Base-by-base conservation (phyloP, 2,797 vertebrate species). In the Furcifer pardalis region DNA sequence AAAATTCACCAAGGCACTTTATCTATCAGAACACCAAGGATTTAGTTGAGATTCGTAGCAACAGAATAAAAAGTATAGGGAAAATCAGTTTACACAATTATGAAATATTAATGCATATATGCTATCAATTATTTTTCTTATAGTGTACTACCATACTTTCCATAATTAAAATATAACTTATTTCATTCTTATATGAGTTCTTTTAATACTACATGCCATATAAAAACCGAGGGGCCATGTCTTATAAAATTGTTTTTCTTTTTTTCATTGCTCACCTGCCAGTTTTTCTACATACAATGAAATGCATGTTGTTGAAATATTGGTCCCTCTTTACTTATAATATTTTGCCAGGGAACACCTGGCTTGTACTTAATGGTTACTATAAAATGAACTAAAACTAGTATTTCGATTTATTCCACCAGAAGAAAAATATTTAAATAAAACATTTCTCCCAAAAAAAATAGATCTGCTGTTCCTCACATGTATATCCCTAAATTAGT, bases 371-470 rank as follows among this genome's bases (percentile, higher is more conserved):
- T 60, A 87, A 52, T 56, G 88, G 59, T n/a, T 84, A 35, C 52
- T 81, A 66, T 83, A 81, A 90, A 91, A 90, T 73, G 88, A 89
- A 87, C 77, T 88, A 84, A 77, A 86, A 46, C 42, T 23, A 78
- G 81, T 86, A 72, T 73, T 49, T 86, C 30, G 10, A 90, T 84
- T 76, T 46, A 83, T 77, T 87, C 2, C 17, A 84, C n/a, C 63
- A 2, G 23, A 82, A 89, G 72, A 2, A 1, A 2, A 9, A 68
- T 79, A 87, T 83, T 49, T 90, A 23, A 91, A 23, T 86, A 84
- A 81, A 5, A 71, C 23, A 32, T 35, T 78, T 17, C 27, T 62
- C 32, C 68, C n/a, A n/a, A n/a, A n/a, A n/a, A 86, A 27, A 2
- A 17, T 17, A 71, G 25, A 42, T 8, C 42, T 79, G 72, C 2